These are phyloP conservation scores for Diadema setosum DNA, from an alignment of 35 echinoderm and acorn worm genomes.

Conservation along the genomic window DNA sequence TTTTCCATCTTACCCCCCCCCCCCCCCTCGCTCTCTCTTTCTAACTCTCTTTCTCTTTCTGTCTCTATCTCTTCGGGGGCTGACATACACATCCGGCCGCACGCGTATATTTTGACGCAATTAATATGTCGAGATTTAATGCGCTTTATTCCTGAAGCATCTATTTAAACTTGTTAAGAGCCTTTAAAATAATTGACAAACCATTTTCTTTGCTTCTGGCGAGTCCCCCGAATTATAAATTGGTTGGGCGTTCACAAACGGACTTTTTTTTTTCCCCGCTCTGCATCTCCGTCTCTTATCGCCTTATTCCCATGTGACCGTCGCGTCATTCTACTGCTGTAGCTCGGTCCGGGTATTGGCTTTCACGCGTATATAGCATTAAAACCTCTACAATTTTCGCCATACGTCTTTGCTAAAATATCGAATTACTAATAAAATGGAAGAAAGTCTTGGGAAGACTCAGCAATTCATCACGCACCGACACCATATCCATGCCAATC, in stretches of 20 bases:
- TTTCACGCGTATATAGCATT: neutral
- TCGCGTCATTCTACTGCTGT: neutral
- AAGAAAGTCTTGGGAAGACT: neutral
- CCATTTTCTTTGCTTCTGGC: neutral
- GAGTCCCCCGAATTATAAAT: neutral
- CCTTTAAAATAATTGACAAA: slow-evolving; percentile 21
- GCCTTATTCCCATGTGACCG: neutral
- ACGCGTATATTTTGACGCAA: neutral
- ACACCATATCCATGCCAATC: slow-evolving; percentile 21
- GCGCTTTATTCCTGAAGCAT: slow-evolving; percentile 9
- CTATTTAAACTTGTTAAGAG: slow-evolving; percentile 28
- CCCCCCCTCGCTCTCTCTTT: neutral
- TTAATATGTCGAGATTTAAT: slow-evolving; percentile 16
- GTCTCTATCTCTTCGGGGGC: neutral
- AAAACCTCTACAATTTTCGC: neutral
- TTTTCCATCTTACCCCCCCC: neutral
- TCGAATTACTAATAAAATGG: slow-evolving; percentile 12
- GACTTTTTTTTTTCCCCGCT: neutral
- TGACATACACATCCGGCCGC: neutral
- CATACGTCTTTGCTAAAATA: slow-evolving; percentile 16
- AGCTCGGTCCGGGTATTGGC: neutral
- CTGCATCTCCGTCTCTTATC: neutral
- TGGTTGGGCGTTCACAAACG: slow-evolving; percentile 22
- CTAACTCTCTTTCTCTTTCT: neutral
- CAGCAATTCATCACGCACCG: neutral